Conservation (phyloP, 1,140 invertebrate genomes). For the Cephus cinctus region DNA sequence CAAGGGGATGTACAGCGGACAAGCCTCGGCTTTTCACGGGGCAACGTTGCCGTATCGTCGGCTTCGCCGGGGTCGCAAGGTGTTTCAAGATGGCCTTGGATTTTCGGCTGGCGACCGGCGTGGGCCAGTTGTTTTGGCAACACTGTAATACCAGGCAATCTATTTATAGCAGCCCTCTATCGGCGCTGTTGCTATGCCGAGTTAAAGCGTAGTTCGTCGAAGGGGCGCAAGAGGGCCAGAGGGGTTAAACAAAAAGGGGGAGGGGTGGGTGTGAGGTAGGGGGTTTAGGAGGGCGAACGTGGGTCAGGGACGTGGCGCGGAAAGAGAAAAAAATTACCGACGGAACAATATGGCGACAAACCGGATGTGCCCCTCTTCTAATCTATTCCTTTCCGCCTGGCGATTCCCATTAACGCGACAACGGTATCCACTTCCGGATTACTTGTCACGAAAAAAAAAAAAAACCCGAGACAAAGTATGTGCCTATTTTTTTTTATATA, state of each 20-base stretch:
- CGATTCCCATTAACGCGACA: no score
- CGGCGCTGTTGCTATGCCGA: conserved; percentile 42
- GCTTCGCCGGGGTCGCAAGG: conserved; percentile 1
- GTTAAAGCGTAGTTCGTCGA: conserved; percentile 21
- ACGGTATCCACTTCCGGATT: no score
- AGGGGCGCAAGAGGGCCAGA: no score
- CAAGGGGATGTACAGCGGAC: neutral
- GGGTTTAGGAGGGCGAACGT: neutral
- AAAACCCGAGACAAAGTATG: no score
- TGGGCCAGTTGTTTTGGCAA: conserved; percentile 41
- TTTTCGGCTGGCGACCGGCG: conserved; percentile 5
- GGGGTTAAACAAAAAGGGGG: no score
- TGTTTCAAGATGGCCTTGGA: neutral
- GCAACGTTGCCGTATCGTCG: conserved; percentile 31
- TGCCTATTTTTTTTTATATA: no score
- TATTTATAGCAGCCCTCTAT: conserved; percentile 34
- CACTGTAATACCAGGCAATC: conserved; percentile 31
- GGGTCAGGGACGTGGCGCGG: conserved; percentile 5
- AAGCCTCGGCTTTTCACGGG: neutral
- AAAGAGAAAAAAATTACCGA: conserved; percentile 17
- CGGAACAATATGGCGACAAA: conserved; percentile 38
- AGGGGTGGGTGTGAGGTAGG: neutral
- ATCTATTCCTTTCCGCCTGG: no score
- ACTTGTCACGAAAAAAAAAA: no score
- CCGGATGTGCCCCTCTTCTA: conserved; percentile 30